Evolutionary conservation across 2,113 vertebrate genomes (phyloP).

Genomic region (Plotosus lineatus): DNA sequence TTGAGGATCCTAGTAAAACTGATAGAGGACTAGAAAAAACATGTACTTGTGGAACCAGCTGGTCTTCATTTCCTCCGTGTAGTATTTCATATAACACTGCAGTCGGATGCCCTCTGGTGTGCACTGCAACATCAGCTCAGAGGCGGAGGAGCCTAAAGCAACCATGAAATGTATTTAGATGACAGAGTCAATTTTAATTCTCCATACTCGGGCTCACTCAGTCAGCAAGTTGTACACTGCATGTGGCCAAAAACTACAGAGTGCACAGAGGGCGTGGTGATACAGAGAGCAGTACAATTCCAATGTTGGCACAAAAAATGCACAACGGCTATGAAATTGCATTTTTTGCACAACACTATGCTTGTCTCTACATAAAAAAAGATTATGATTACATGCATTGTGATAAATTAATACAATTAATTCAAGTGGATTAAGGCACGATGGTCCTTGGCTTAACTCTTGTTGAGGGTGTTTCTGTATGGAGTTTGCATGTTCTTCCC

Average conservation of each 20-base stretch:
- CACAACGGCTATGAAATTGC: background rate
- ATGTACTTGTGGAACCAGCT: slow-evolving; percentile 89
- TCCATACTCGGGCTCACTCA: background rate
- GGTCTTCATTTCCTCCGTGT: slow-evolving; percentile 93
- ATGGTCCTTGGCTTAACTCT: too few relatives aligned
- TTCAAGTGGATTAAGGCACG: too few relatives aligned
- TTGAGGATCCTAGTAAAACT: background rate
- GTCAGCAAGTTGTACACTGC: background rate
- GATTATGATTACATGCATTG: background rate
- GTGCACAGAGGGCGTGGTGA: background rate
- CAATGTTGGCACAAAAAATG: background rate
- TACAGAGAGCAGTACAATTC: background rate
- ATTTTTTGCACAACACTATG: background rate
- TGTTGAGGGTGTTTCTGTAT: too few relatives aligned
- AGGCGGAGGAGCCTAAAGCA: slow-evolving; percentile 83
- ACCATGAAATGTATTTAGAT: slow-evolving; percentile 5
- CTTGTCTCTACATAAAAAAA: background rate
- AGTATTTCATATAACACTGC: slow-evolving; percentile 95
- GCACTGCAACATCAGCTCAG: slow-evolving; percentile 88
- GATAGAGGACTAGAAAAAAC: background rate
- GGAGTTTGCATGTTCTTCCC: too few relatives aligned
- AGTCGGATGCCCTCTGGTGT: slow-evolving; percentile 93
- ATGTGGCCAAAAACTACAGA: background rate
- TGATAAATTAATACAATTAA: background rate
- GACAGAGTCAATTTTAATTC: background rate